Evolutionary conservation across 2,888 invertebrate species (phyloP).

Genomic region (Drosophila longiperda): DNA sequence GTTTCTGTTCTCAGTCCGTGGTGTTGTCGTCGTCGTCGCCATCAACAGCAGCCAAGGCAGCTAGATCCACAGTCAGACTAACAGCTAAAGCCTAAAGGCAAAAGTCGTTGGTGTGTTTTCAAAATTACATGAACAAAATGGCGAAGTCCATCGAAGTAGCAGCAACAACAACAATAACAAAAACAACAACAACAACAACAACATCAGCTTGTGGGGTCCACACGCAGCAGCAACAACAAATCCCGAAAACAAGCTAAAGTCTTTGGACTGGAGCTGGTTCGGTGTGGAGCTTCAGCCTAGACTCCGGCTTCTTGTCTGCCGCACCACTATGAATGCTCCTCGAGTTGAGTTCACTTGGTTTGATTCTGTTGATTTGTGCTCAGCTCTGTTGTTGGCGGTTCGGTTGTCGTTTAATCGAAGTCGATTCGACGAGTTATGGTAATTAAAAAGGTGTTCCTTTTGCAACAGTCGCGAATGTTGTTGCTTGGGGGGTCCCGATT

Average conservation of each 20-base stretch:
- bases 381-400: conserved; percentile 8
- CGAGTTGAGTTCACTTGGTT: conserved; percentile 9
- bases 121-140: conserved; percentile 74
- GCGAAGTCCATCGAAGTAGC: conserved; percentile 40
- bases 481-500: conserved; percentile 50
- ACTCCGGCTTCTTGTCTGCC: conserved; percentile 3
- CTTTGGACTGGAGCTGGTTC: conserved; percentile 20
- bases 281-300: conserved; percentile 37
- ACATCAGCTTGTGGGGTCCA: conserved; percentile 70
- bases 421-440: conserved; percentile 80
- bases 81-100: conserved; percentile 18
- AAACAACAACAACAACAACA: conserved; percentile 23
- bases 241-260: conserved; percentile 35
- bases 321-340: conserved; percentile 1
- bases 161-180: conserved; percentile 30
- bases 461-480: conserved; percentile 56
- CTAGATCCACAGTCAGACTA: conserved; percentile 4
- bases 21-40: conserved; percentile 36
- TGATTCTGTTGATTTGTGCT: conserved; percentile 14
- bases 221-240: conserved; percentile 49
- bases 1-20: conserved; percentile 10
- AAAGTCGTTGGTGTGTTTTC: conserved; percentile 40
- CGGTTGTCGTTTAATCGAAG: conserved; percentile 75
- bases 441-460: conserved; percentile 83
- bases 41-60: conserved; percentile 24